phyloP scores from a whole-genome alignment of 2,113 vertebrate genomes.

The Lathamus discolor region DNA sequence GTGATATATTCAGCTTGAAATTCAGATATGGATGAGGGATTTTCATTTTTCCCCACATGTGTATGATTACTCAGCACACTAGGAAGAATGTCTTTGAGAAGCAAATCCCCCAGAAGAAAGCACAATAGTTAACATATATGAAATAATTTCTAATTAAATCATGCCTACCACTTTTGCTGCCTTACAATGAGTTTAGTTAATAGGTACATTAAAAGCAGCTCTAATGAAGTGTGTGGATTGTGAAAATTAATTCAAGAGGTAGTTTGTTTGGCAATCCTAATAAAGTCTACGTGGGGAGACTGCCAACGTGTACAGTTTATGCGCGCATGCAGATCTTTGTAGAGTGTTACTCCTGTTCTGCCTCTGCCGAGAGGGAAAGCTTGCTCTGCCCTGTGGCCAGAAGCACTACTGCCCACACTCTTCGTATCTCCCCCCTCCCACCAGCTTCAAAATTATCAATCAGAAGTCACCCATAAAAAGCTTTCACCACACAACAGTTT shows the following conservation, averaged over 20 bases:
- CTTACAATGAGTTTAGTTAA: background rate
- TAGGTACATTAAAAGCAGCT: background rate
- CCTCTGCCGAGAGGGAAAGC: background rate
- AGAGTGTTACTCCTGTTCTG: fast-evolving
- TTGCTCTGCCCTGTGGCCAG: background rate
- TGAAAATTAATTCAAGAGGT: background rate
- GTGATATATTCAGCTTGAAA: background rate
- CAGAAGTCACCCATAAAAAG: background rate
- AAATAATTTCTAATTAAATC: background rate
- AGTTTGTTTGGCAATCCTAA: background rate
- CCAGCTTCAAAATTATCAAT: background rate
- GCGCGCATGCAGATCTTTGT: background rate
- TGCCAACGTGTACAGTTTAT: fast-evolving
- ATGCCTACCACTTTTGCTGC: background rate
- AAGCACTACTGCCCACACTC: background rate
- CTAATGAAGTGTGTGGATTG: background rate
- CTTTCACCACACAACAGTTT: background rate
- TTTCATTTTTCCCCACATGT: background rate
- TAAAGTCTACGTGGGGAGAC: background rate
- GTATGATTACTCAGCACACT: background rate
- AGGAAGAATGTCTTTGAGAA: background rate
- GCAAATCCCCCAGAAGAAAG: background rate
- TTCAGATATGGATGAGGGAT: background rate
- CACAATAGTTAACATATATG: background rate
- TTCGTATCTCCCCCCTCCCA: background rate